These are phyloP conservation scores for Ramphastos sulfuratus DNA, from an alignment of 2,113 vertebrate species.

Conservation along the genomic window DNA sequence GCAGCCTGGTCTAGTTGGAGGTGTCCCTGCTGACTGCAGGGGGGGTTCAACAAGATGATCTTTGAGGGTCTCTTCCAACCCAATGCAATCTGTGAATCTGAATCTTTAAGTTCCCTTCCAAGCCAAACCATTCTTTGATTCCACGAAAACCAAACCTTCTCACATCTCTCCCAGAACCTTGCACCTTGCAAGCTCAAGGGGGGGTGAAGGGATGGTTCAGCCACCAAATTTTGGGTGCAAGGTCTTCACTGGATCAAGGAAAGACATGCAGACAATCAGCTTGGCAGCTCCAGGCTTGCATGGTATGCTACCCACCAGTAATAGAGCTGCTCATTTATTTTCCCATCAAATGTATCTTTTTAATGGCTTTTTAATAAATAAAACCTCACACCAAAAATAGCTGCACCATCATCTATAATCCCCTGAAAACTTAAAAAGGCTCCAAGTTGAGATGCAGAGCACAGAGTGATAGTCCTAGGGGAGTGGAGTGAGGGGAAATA, in stretches of 20 bases:
- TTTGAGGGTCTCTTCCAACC: too few relatives aligned
- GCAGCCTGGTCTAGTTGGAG: too few relatives aligned
- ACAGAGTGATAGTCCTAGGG: neutral
- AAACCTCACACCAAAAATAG: slow-evolving; percentile 39
- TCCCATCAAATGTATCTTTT: neutral
- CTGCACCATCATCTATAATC: neutral
- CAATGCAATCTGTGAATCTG: too few relatives aligned
- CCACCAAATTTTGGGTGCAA: neutral
- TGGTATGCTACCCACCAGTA: neutral
- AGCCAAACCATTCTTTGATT: too few relatives aligned
- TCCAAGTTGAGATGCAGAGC: neutral
- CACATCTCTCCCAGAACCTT: neutral
- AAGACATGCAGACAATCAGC: neutral
- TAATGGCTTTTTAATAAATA: slow-evolving; percentile 64
- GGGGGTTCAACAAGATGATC: too few relatives aligned
- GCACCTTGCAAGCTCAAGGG: too few relatives aligned
- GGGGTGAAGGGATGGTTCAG: accelerated
- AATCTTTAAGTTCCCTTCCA: too few relatives aligned
- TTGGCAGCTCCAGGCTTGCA: accelerated
- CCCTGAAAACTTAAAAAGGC: neutral
- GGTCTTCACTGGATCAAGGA: neutral
- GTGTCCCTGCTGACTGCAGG: too few relatives aligned
- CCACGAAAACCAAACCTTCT: neutral
- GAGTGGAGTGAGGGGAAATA: neutral
- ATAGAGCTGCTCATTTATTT: slow-evolving; percentile 17